Conservation (phyloP, 1,140 invertebrate species). For the Chelonus insularis region DNA sequence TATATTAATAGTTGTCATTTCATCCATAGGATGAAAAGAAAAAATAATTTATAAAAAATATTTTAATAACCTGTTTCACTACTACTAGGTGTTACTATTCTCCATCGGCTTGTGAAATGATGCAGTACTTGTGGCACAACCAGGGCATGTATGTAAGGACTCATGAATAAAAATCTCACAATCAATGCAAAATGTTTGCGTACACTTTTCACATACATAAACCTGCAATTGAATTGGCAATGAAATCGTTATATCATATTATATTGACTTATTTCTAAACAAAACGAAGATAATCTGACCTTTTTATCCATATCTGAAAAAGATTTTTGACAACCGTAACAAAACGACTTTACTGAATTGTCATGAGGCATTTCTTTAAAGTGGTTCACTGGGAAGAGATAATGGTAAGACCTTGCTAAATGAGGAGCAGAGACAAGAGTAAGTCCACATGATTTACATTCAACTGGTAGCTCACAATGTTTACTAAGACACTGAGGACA, state of each 20-base stretch:
- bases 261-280: neutral
- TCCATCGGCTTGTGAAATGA: constrained; percentile 54
- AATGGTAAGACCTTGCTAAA: constrained; percentile 94
- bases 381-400: constrained; percentile 88
- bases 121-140: constrained; percentile 73
- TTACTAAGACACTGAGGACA: constrained; percentile 96
- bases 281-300: constrained; percentile 56
- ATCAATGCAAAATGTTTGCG: constrained; percentile 84
- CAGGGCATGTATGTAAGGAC: constrained; percentile 91
- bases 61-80: too few relatives aligned
- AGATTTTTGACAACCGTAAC: constrained; percentile 73
- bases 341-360: constrained; percentile 56
- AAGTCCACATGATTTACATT: constrained; percentile 92
- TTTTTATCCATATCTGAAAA: constrained; percentile 73
- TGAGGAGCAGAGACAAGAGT: constrained; percentile 98
- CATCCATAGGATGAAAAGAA: too few relatives aligned
- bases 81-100: too few relatives aligned
- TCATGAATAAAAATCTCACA: constrained; percentile 95
- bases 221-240: constrained; percentile 62
- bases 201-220: constrained; percentile 80
- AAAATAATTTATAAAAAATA: too few relatives aligned
- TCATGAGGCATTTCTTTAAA: constrained; percentile 74
- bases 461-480: constrained; percentile 96
- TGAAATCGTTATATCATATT: constrained; percentile 12
- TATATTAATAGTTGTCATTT: too few relatives aligned